Conservation (phyloP, 2,113 vertebrate genomes). For the Tonatia bakeri region DNA sequence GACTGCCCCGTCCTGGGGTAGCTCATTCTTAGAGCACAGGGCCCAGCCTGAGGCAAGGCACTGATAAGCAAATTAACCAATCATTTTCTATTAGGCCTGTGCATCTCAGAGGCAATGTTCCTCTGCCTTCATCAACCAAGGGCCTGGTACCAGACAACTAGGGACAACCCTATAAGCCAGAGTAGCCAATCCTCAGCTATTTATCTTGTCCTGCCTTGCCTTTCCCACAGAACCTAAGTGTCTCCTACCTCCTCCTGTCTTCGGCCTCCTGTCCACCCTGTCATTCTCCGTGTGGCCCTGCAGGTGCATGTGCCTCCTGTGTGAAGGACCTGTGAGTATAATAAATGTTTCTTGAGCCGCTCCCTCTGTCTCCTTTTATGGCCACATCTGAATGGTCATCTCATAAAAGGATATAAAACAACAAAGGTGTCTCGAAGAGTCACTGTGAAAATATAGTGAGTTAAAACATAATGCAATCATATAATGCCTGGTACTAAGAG, state of each 20-base stretch:
- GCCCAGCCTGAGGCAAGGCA: background rate
- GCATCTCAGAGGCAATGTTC: background rate
- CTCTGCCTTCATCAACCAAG: background rate
- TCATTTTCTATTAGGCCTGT: background rate
- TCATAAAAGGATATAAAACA: background rate
- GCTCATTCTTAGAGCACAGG: background rate
- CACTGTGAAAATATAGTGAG: background rate
- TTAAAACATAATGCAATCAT: background rate
- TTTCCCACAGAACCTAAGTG: background rate
- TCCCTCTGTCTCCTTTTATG: background rate
- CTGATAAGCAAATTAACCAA: background rate
- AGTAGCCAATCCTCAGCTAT: background rate
- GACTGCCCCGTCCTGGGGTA: background rate
- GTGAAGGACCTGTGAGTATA: background rate
- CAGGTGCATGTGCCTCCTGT: background rate
- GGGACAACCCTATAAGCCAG: background rate
- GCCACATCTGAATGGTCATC: background rate
- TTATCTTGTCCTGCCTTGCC: background rate
- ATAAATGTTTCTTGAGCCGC: background rate
- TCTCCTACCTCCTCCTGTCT: background rate
- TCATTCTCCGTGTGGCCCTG: background rate
- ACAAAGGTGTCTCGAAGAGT: background rate
- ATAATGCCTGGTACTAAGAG: background rate
- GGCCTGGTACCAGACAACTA: background rate
- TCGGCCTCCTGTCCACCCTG: background rate